Percentiles rank a stretch among this genome's conserved stretches.
These are phyloP conservation scores for Hippocampus zosterae DNA, from an alignment of 2,113 vertebrate species.

Conservation along the genomic window DNA sequence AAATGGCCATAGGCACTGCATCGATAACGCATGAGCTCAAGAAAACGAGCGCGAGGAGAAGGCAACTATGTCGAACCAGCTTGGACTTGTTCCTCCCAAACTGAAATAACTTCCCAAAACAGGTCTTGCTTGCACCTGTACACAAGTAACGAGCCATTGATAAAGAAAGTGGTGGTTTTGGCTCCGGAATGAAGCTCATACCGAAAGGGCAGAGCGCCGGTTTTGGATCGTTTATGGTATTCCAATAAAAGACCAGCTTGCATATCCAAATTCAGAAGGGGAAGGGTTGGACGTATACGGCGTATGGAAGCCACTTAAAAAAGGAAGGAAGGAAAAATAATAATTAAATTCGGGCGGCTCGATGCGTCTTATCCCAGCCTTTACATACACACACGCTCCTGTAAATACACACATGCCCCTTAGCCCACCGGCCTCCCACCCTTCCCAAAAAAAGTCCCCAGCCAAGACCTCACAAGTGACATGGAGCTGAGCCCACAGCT, in stretches of 20 bases:
- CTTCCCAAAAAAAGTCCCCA: conserved; percentile 73
- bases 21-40: conserved; percentile 13
- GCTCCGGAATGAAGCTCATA: not conserved
- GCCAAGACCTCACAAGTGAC: conserved; percentile 99
- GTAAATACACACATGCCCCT: conserved; percentile 64
- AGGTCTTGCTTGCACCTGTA: conserved; percentile 43
- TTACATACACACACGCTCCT: conserved; percentile 28
- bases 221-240: conserved; percentile 5
- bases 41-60: conserved; percentile 21
- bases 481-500: conserved; percentile 85
- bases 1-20: conserved; percentile 21
- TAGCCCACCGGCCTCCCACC: conserved; percentile 3
- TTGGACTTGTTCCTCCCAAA: conserved; percentile 49
- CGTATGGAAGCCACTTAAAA: not conserved
- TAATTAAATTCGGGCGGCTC: conserved; percentile 71
- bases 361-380: conserved; percentile 6
- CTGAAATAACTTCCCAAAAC: conserved; percentile 37
- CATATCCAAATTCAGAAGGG: not conserved
- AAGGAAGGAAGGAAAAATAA: conserved; percentile 40
- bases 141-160: conserved; percentile 34
- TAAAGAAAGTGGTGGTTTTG: conserved; percentile 18
- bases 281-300: not conserved
- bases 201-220: not conserved
- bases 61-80: conserved; percentile 36
- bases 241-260: not conserved